Conservation (phyloP, 2,113 vertebrate species). For the Dendropsophus ebraccatus region DNA sequence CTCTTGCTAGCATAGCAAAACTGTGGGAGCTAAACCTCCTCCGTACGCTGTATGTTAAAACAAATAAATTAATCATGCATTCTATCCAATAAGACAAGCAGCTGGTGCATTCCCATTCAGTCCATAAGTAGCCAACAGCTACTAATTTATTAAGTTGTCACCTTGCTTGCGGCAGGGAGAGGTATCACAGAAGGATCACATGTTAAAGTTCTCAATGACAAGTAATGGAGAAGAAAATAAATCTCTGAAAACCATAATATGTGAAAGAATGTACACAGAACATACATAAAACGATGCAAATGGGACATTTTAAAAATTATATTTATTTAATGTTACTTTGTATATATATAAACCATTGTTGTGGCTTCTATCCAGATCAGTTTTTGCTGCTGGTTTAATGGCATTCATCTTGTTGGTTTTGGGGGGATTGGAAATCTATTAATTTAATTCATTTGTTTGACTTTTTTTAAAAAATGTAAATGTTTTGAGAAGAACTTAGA, state of each 20-base stretch:
- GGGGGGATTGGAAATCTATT: too few relatives aligned
- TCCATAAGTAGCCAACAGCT: slow-evolving; percentile 69
- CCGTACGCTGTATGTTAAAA: slow-evolving; percentile 63
- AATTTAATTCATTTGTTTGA: too few relatives aligned
- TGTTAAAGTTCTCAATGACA: slow-evolving; percentile 11
- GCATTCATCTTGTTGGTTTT: too few relatives aligned
- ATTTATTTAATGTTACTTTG: too few relatives aligned
- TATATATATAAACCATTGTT: too few relatives aligned
- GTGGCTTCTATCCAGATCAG: too few relatives aligned
- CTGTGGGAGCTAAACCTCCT: slow-evolving; percentile 62
- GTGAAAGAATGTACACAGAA: background rate
- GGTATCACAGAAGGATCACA: slow-evolving; percentile 19
- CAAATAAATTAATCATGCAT: slow-evolving; percentile 67
- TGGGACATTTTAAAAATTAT: background rate
- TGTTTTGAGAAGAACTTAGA: too few relatives aligned
- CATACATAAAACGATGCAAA: background rate
- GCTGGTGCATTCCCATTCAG: slow-evolving; percentile 67
- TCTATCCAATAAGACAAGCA: slow-evolving; percentile 66
- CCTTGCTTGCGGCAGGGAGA: slow-evolving; percentile 58
- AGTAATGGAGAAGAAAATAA: slow-evolving; percentile 1
- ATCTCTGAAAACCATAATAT: background rate
- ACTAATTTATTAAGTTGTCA: slow-evolving; percentile 70
- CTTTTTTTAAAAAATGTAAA: background rate
- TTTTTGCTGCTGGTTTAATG: too few relatives aligned
- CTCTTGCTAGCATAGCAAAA: slow-evolving; percentile 68